Evolutionary conservation across 2,888 invertebrate genomes (phyloP), one percentile per base, ranked within the genome.

Genomic region (Drosophila infuscata): DNA sequence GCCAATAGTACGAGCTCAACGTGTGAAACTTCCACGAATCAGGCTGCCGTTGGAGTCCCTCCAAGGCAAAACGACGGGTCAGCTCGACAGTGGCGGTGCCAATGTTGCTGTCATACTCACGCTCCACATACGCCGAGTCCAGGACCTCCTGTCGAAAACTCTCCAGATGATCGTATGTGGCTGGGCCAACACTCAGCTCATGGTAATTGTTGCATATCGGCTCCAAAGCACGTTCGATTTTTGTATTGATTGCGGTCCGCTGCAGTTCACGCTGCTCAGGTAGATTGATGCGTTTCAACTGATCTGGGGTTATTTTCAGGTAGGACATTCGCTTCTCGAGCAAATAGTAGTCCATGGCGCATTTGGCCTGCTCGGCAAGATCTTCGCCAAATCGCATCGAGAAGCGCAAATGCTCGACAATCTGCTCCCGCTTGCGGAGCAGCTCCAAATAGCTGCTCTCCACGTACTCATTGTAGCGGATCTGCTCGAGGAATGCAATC

Each of bases 1-100:
- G 92, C 93, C 93, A 93, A 66, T 92, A 93, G 58, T 92, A 93
- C 0, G 93, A 93, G 68, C 91, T 89, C 1, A 93, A 59, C 7
- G 92, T 91, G 64, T 93, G 91, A 59, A 91, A 92, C 56, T 92
- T 92, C 93, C 93, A 93, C 1, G 92, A 92, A 2, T 76, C 73
- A 3, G 92, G 92, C 71, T 91, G 89, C 33, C 85, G 89, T 51
- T 88, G 88, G 20, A 90, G 74, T 0, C 92, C 92, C 25, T 90
- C 88, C 1, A 88, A 32, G 0, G 91, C 84, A 35, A 84, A 80
- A 9, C 84, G 82, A 2, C 89, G 88, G 6, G 90, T 81, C n/a
- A 86, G 57, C n/a, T 90, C 91, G 0, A 89, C 79, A 0, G 87
- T 86, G 35, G 85, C 80, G 3, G 73, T 74, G 54, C 86, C 83